These are phyloP conservation scores for Channa argus DNA, from an alignment of 2,113 vertebrate genomes.

Conservation along the genomic window DNA sequence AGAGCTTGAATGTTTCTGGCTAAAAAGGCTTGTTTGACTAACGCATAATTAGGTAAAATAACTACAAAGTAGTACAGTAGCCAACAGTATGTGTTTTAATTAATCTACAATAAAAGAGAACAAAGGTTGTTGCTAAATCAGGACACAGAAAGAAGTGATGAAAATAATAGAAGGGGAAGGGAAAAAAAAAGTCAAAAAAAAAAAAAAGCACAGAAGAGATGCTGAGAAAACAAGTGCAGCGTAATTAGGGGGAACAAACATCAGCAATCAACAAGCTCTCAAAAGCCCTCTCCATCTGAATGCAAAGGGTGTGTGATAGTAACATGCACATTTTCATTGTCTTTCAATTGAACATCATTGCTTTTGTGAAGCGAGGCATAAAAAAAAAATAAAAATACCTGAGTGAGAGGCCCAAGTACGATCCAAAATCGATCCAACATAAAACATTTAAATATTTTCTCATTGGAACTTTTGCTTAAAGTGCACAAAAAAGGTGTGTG, in stretches of 20 bases:
- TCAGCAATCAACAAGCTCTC: constrained; percentile 18
- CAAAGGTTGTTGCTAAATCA: not conserved
- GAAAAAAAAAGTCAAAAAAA: not conserved
- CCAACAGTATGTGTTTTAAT: not conserved
- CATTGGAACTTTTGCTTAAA: too few relatives aligned
- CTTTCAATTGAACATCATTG: constrained; percentile 5
- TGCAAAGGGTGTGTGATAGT: not conserved
- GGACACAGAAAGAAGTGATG: not conserved
- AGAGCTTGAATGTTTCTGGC: too few relatives aligned
- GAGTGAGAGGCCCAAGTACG: not conserved
- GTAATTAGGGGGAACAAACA: constrained; percentile 25
- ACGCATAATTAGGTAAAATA: too few relatives aligned
- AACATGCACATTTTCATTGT: not conserved
- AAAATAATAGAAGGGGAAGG: not conserved
- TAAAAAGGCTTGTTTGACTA: too few relatives aligned
- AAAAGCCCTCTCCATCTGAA: not conserved
- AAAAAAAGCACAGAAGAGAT: constrained; percentile 7
- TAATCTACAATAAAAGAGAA: not conserved
- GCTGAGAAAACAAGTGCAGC: not conserved
- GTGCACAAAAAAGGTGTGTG: too few relatives aligned
- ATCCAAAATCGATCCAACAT: too few relatives aligned
- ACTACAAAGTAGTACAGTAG: too few relatives aligned
- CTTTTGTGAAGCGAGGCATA: constrained; percentile 2
- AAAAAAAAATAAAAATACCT: not conserved
- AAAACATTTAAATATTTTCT: too few relatives aligned